Evolutionary conservation across 2,113 vertebrate species (phyloP).

Genomic region (Psittacara wagleri): DNA sequence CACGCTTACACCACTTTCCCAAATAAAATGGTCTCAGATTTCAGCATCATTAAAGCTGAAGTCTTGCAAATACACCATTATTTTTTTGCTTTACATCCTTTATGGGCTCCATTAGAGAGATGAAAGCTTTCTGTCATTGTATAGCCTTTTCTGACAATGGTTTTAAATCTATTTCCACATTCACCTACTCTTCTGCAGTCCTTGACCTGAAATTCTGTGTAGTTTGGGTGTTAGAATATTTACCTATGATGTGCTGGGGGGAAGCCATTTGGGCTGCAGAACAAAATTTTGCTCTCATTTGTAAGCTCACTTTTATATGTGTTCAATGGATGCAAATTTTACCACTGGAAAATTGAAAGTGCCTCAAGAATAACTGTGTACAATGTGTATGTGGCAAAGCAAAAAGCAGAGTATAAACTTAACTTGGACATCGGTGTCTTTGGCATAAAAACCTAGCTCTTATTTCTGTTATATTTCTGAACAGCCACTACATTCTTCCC

Average conservation of each 20-base stretch:
- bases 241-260: neutral
- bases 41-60: conserved; percentile 10
- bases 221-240: neutral
- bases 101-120: neutral
- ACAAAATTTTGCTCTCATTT: neutral
- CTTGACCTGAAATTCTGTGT: neutral
- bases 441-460: neutral
- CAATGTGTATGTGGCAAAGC: neutral
- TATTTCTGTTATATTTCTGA: neutral
- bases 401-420: neutral
- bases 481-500: neutral
- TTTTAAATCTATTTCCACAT: neutral
- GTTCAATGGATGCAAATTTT: neutral
- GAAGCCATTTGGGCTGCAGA: neutral
- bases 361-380: neutral
- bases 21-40: conserved; percentile 5
- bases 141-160: neutral
- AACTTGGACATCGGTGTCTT: neutral
- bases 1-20: neutral
- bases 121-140: conserved; percentile 5
- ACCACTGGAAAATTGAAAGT: neutral
- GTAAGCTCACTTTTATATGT: neutral
- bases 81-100: neutral
- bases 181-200: neutral
- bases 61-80: neutral